Percentiles rank a stretch among this genome's conserved stretches.
Evolutionary conservation across 2,797 vertebrate genomes (phyloP).

Genomic region (Lates japonicus): DNA sequence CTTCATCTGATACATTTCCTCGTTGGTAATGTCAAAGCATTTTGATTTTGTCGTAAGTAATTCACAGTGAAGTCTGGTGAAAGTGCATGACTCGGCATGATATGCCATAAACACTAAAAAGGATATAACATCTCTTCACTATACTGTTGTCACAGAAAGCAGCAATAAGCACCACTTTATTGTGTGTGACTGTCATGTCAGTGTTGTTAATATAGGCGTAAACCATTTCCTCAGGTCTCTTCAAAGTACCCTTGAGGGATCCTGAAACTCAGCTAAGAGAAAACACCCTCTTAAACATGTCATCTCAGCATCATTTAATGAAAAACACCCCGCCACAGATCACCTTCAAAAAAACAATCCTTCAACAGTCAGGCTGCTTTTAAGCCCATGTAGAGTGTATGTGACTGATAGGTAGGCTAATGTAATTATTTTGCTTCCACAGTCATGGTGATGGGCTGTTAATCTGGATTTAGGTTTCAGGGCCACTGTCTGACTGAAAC

Average conservation of each 20-base stretch:
- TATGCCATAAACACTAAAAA: not conserved
- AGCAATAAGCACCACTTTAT: constrained; percentile 7
- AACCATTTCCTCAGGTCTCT: constrained; percentile 8
- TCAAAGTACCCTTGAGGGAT: constrained; percentile 24
- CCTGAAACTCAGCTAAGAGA: constrained; percentile 34
- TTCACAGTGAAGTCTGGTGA: not conserved
- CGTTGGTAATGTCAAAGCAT: not conserved
- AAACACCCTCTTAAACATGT: constrained; percentile 54
- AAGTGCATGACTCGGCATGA: constrained; percentile 12
- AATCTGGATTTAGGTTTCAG: constrained; percentile 82
- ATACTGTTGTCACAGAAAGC: constrained; percentile 1
- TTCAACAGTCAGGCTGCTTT: constrained; percentile 43
- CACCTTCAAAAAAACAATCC: constrained; percentile 57
- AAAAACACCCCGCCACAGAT: constrained; percentile 35
- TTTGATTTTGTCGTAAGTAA: not conserved
- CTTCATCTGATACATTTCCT: not conserved
- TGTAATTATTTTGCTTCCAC: constrained; percentile 67
- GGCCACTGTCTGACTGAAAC: constrained; percentile 68
- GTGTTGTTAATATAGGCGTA: constrained; percentile 17
- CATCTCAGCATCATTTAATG: constrained; percentile 50
- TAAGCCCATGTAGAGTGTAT: constrained; percentile 51
- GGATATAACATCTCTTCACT: not conserved
- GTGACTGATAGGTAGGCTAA: constrained; percentile 75
- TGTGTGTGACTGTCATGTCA: constrained; percentile 26
- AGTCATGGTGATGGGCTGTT: constrained; percentile 70